phyloP scores from a whole-genome alignment of 30 jellyfish, hydroid and myxozoan species.

The Cassiopea andromeda region DNA sequence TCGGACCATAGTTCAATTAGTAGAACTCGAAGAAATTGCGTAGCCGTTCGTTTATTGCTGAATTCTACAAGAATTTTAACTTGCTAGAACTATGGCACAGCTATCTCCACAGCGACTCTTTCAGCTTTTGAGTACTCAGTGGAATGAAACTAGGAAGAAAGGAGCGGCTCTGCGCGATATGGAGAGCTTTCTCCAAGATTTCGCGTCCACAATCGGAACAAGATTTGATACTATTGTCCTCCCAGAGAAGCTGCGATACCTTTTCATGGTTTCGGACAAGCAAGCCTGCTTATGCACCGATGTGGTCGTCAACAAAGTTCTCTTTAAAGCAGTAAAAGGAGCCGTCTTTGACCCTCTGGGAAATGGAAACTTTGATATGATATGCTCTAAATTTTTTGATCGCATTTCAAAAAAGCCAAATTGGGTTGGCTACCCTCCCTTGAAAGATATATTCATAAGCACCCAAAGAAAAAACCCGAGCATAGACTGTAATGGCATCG shows the following conservation, averaged over 20 bases:
- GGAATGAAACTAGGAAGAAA: not conserved
- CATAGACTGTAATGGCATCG: not conserved
- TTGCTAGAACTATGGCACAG: not conserved
- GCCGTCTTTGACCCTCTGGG: not conserved
- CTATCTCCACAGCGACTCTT: not conserved
- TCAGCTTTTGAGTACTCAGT: not conserved
- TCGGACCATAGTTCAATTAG: too few species aligned
- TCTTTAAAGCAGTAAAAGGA: not conserved
- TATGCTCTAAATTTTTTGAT: not conserved
- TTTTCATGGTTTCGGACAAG: not conserved
- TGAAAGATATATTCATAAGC: not conserved
- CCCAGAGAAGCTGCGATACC: not conserved
- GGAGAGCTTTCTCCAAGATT: not conserved
- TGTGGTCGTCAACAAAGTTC: not conserved
- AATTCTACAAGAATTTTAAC: not conserved
- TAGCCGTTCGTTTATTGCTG: not conserved
- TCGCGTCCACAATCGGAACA: not conserved
- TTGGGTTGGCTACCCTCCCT: not conserved
- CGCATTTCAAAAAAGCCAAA: not conserved
- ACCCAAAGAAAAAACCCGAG: not conserved
- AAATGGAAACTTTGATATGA: not conserved
- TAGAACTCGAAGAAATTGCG: too few species aligned
- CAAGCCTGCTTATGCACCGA: conserved; percentile 4
- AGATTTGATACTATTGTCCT: not conserved
- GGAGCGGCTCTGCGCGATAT: not conserved